A percentile compares a stretch with the other conserved stretches of the same genome.
Conservation (phyloP, 2,113 vertebrate genomes). For the Hippocampus mohnikei region DNA sequence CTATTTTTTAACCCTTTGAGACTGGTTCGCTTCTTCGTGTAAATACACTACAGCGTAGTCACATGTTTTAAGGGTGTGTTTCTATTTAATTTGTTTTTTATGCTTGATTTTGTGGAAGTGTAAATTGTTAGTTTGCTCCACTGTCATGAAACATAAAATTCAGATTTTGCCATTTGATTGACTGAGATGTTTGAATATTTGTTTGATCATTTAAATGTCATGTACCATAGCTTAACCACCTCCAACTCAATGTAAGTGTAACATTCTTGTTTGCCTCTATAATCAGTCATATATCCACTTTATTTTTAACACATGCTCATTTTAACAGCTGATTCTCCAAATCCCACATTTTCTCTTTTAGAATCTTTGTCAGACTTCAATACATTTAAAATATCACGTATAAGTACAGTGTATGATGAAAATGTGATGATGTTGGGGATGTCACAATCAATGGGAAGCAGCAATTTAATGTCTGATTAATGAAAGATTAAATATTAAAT, state of each 20-base stretch:
- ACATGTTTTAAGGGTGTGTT: not conserved
- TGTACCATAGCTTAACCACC: not conserved
- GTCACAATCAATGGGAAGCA: slow-evolving; percentile 19
- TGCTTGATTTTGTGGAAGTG: not conserved
- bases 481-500: slow-evolving; percentile 34
- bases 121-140: not conserved
- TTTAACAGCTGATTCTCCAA: slow-evolving; percentile 7
- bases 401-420: slow-evolving; percentile 25
- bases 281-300: not conserved
- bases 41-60: slow-evolving; percentile 4
- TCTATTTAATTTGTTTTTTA: not conserved
- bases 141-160: not conserved
- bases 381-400: slow-evolving; percentile 40
- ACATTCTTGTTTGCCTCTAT: not conserved
- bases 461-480: slow-evolving; percentile 23
- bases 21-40: slow-evolving; percentile 7
- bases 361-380: slow-evolving; percentile 27
- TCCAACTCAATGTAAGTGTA: not conserved
- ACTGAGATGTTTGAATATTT: not conserved
- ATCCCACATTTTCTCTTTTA: slow-evolving; percentile 18
- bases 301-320: not conserved
- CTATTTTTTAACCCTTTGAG: not conserved
- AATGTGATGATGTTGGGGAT: slow-evolving; percentile 21
- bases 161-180: not conserved
- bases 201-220: not conserved